A percentile compares a stretch with the other conserved stretches of the same genome.
These are phyloP conservation scores for Gymnogyps californianus DNA, from an alignment of 2,113 vertebrate species.

Conservation along the genomic window DNA sequence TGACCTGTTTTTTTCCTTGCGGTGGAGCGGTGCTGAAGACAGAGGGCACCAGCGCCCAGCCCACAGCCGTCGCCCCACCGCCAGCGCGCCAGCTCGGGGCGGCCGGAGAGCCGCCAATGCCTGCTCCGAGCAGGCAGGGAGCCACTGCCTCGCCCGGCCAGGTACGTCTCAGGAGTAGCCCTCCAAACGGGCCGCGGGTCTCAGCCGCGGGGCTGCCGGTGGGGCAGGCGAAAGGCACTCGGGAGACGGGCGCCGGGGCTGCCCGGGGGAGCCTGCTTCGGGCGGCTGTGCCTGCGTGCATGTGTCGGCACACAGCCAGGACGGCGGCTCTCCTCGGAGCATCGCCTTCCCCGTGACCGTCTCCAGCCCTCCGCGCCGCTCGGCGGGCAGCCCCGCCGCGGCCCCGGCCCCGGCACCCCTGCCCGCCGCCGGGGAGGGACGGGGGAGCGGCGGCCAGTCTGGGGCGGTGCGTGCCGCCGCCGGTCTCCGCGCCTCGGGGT, in stretches of 20 bases:
- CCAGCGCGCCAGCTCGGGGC: constrained; percentile 68
- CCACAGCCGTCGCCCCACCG: constrained; percentile 64
- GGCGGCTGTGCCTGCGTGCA: neutral
- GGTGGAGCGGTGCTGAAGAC: constrained; percentile 83
- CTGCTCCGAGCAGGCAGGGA: constrained; percentile 71
- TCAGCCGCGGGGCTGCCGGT: neutral
- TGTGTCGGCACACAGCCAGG: neutral
- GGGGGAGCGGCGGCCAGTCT: neutral
- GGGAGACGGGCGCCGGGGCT: neutral
- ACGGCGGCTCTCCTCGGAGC: neutral
- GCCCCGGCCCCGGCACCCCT: neutral
- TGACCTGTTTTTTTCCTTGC: constrained; percentile 89
- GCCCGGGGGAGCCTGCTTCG: neutral
- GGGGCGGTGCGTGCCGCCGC: neutral
- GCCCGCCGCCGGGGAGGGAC: neutral
- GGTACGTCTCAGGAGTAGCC: constrained; percentile 67
- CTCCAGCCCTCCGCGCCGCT: neutral
- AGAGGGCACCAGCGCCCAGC: constrained; percentile 87
- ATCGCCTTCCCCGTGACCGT: neutral
- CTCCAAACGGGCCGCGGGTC: neutral
- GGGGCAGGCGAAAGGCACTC: neutral
- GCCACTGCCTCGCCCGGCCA: constrained; percentile 71
- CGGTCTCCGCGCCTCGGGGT: neutral
- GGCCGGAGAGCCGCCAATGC: constrained; percentile 64
- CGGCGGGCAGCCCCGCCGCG: neutral